Base-by-base conservation (phyloP, 2,797 vertebrate genomes). In the Mormyrus proboscirostris region DNA sequence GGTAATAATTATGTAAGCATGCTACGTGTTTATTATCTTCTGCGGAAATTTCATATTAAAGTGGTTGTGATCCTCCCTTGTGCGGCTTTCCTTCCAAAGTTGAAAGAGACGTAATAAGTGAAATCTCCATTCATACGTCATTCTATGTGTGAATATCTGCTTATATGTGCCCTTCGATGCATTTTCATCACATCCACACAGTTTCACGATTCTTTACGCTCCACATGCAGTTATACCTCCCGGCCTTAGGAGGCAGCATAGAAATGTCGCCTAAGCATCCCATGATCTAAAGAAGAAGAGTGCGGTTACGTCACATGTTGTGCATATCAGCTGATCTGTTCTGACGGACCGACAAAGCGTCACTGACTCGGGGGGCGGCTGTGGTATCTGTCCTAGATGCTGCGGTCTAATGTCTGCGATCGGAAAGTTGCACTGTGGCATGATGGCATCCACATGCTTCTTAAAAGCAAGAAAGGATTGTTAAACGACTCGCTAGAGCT, bases 261-360 rank as follows among this genome's bases (percentile, higher is more conserved):
- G 16, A 25, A 41, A 41, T 10, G 0, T 29, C 1, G 12, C n/a
- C 4, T 3, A 0, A 1, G 19, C 1, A 0, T 4, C 25, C 1
- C 4, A 6, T 3, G 1, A 8, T 51, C 9, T 8, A 41, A 38
- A 44, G 89, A 87, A 86, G 59, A 76, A 89, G 57, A 49, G 25
- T n/a, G 16, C 7, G 38, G 49, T 29, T 92, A 95, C 94, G 94
- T 92, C 88, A 76, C 12, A 62, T 90, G 90, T 92, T 91, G 86
- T 90, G 91, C 89, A 76, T 90, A 92, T 90, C 95, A 95, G 95
- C 95, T 95, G 95, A 95, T 94, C 92, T 88, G 8, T 89, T 79
- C 90, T 29, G 41, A 49, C 79, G 3, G 79, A 44, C 19, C 79
- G n/a, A 83, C 44, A 22, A 49, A 7, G 16, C 53, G 59, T 90